Evolutionary conservation across 2,113 vertebrate genomes (phyloP).

Genomic region (Atlantisia rogersi): DNA sequence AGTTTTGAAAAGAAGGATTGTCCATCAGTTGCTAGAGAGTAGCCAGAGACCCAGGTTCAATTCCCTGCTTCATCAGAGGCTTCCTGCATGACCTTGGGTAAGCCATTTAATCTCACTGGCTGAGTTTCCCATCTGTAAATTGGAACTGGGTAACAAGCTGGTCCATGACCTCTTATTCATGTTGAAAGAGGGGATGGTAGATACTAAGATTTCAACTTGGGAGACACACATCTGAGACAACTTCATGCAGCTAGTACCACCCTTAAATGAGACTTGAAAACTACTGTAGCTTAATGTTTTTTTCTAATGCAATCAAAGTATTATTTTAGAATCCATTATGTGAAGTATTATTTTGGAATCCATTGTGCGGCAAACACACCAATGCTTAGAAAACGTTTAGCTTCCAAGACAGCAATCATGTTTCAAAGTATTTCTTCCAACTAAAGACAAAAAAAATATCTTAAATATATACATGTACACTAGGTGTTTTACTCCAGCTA

Average conservation of each 20-base stretch:
- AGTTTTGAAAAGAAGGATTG: constrained; percentile 32
- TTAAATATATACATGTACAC: not conserved
- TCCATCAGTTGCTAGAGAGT: constrained; percentile 29
- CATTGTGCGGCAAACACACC: not conserved
- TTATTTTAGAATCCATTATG: not conserved
- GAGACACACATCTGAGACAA: not conserved
- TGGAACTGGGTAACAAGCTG: not conserved
- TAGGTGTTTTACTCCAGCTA: not conserved
- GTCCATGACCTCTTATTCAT: not conserved
- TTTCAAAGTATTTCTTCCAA: not conserved
- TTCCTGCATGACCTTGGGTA: constrained; percentile 28
- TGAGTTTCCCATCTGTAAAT: constrained; percentile 35
- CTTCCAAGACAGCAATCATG: not conserved
- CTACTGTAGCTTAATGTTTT: too few relatives aligned
- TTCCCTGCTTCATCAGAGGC: constrained; percentile 34
- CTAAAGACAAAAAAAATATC: not conserved
- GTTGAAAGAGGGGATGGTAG: not conserved
- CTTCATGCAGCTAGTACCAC: not conserved
- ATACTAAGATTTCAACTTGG: not conserved
- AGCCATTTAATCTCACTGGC: constrained; percentile 25
- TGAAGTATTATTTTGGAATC: not conserved
- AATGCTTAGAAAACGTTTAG: not conserved
- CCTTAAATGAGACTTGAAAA: not conserved
- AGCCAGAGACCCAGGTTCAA: constrained; percentile 26
- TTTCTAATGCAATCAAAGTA: not conserved